Base-by-base conservation (phyloP, 2,113 vertebrate species). In the Cyprinodon variegatus region DNA sequence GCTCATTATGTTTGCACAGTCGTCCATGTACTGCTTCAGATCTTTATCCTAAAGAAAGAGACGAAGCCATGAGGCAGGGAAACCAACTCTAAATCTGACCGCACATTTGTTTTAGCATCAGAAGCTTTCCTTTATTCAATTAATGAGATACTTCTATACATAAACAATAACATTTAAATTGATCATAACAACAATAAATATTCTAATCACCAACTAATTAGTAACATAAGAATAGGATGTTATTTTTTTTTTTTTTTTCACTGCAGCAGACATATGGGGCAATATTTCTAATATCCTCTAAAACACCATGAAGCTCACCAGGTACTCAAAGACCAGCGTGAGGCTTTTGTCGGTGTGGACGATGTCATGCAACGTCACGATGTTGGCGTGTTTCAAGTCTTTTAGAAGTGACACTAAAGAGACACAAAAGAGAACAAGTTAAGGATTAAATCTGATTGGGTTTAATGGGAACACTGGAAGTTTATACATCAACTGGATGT, bases 21-120 rank as follows among this genome's bases (percentile, higher is more conserved):
- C 98, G 41, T 99, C 98, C 98, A 99, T 99, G 90, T 99, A 99
- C 94, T 99, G 98, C 90, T 99, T 99, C 88, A 99, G 93, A 87
- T 99, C 98, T 89, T 99, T 99, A 83, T 99, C 98, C 98, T 99
- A 57, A 71, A 89, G 40, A 72, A 69, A 70, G 77, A 85, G 38
- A 74, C 1, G 39, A 14, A 13, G 43, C 29, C 7, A 38, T 74
- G 22, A 86, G 65, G 70, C 39, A 85, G 62, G 67, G 41, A 41
- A 6, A 41, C 5, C 41, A 41, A 9, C 41, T 6, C 9, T 6
- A 41, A 41, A 41, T 9, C 41, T 41, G 9, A 41, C 3, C 4
- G 0, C 9, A 41, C 41, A 41, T 41, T 20, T 53, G 20, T 7
- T 53, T 53, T 20, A 53, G 17, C 17, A n/a, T 57, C 8, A 20